Evolutionary conservation across 2,888 invertebrate species (phyloP).

Genomic region (Onchidella celtica): DNA sequence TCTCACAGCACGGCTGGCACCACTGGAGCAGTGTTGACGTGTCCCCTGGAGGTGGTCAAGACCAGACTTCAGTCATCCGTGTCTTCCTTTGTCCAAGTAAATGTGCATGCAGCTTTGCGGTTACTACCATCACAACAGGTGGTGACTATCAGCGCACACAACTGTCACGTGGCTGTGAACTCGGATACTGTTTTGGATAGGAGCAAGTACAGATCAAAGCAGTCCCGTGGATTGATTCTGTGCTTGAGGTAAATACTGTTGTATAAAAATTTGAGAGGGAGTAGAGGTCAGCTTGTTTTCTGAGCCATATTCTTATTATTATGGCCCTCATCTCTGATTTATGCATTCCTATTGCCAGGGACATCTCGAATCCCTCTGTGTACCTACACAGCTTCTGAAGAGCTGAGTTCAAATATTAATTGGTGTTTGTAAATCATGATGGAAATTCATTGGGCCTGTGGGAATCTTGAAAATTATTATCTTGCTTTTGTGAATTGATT

Average conservation of each 20-base stretch:
- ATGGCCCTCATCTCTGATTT: too few relatives aligned
- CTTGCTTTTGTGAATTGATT: too few relatives aligned
- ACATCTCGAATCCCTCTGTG: too few relatives aligned
- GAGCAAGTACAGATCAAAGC: not conserved
- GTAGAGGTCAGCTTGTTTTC: too few relatives aligned
- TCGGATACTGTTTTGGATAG: conserved; percentile 26
- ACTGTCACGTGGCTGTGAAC: conserved; percentile 40
- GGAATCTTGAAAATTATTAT: too few relatives aligned
- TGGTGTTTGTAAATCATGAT: too few relatives aligned
- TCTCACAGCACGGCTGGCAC: conserved; percentile 94
- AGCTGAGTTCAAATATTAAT: too few relatives aligned
- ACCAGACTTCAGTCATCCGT: conserved; percentile 97
- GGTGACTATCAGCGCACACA: conserved; percentile 36
- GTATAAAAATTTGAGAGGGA: too few relatives aligned
- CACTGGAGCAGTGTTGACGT: conserved; percentile 97
- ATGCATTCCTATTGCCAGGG: too few relatives aligned
- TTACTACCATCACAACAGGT: conserved; percentile 50
- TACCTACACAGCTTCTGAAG: too few relatives aligned
- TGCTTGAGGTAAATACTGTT: conserved; percentile 73
- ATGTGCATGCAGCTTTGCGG: conserved; percentile 52
- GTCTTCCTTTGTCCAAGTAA: conserved; percentile 62
- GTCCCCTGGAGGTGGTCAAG: conserved; percentile 98
- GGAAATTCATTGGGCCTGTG: too few relatives aligned
- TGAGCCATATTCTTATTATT: too few relatives aligned
- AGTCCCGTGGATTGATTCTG: conserved; percentile 65